Percentiles rank a stretch among this genome's conserved stretches.
These are phyloP conservation scores for Toxonevra muliebris DNA, from an alignment of 2,888 invertebrate species.

Conservation along the genomic window DNA sequence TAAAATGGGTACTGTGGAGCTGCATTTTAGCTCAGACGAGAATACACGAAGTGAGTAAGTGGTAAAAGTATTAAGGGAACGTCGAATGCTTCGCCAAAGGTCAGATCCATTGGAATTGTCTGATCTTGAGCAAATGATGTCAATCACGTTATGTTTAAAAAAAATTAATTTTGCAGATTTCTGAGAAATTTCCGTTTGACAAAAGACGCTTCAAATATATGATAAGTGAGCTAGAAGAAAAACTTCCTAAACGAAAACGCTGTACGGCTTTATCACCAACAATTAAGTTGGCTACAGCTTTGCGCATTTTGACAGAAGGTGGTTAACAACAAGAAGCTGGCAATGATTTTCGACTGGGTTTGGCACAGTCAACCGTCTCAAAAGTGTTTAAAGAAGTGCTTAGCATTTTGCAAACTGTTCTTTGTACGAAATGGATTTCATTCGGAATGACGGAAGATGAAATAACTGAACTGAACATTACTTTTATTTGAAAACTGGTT, in stretches of 20 bases:
- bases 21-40: too few relatives aligned
- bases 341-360: slow-evolving; percentile 1
- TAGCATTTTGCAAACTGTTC: neutral
- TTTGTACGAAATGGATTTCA: neutral
- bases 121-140: too few relatives aligned
- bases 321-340: neutral
- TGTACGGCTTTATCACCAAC: neutral
- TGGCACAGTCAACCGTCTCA: slow-evolving; percentile 8
- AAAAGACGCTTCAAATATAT: slow-evolving; percentile 1
- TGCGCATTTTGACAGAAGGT: slow-evolving; percentile 2
- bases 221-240: neutral
- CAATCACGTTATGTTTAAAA: too few relatives aligned
- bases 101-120: too few relatives aligned
- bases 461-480: neutral
- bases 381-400: neutral
- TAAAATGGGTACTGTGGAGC: too few relatives aligned
- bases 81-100: too few relatives aligned
- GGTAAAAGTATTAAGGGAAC: too few relatives aligned
- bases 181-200: slow-evolving; percentile 11
- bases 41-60: too few relatives aligned
- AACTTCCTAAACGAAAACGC: neutral
- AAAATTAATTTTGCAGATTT: slow-evolving; percentile 6
- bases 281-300: neutral
- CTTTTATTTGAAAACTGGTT: neutral
- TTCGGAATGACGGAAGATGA: neutral